Evolutionary conservation across 2,797 vertebrate genomes (phyloP).

Genomic region (Lindbergichthys nudifrons): DNA sequence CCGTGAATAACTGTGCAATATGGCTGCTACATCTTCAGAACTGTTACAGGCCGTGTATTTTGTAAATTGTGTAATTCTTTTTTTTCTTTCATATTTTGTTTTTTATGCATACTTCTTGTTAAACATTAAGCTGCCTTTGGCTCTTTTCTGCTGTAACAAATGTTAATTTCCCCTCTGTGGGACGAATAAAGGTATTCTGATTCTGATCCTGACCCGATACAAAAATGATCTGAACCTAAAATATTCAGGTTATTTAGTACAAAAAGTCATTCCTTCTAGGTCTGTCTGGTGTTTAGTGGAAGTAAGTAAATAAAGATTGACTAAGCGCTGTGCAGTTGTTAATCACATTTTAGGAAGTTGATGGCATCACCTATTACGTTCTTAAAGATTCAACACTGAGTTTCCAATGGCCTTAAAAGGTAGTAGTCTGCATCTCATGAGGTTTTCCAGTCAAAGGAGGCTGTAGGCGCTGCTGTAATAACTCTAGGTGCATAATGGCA

Average conservation of each 20-base stretch:
- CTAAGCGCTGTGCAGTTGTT: background rate
- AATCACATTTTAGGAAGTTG: background rate
- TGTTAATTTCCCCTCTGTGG: no score
- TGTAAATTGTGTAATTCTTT: no score
- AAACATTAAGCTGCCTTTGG: no score
- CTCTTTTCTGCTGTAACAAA: no score
- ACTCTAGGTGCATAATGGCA: slow-evolving; percentile 78
- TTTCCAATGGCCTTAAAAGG: slow-evolving; percentile 22
- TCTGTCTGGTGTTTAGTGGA: background rate
- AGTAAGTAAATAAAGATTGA: background rate
- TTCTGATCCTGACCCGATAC: no score
- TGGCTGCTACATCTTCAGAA: no score
- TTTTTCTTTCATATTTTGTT: no score
- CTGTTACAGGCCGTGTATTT: no score
- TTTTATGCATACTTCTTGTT: no score
- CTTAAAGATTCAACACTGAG: background rate
- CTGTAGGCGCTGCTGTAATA: slow-evolving; percentile 60
- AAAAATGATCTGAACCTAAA: background rate
- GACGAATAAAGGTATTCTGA: no score
- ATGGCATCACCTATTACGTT: background rate
- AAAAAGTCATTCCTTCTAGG: background rate
- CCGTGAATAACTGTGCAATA: no score
- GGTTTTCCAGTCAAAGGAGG: slow-evolving; percentile 38
- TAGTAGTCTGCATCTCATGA: slow-evolving; percentile 31
- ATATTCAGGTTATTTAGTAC: background rate